Percentiles rank a stretch among this genome's conserved stretches.
These are phyloP conservation scores for Brachyhypopomus gauderio DNA, from an alignment of 2,113 vertebrate species.

Conservation along the genomic window DNA sequence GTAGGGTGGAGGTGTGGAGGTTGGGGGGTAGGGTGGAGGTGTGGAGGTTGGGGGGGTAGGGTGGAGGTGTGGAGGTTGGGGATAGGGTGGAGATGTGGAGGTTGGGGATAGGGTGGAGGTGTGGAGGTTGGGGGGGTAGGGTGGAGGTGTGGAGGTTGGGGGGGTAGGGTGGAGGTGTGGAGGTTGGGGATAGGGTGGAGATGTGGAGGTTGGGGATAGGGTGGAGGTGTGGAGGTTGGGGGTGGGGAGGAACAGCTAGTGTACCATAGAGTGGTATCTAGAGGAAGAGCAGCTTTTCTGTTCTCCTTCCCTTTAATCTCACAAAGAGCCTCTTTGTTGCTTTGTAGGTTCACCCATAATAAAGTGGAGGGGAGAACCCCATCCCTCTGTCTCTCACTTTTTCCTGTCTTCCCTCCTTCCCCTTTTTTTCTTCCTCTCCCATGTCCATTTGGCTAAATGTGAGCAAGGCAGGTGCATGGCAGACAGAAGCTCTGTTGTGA, in stretches of 20 bases:
- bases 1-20: constrained; percentile 1
- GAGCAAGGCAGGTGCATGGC: constrained; percentile 65
- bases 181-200: background rate
- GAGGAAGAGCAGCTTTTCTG: constrained; percentile 17
- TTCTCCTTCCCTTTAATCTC: constrained; percentile 24
- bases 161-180: too few species aligned
- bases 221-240: too few species aligned
- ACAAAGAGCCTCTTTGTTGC: constrained; percentile 62
- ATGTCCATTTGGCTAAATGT: constrained; percentile 43
- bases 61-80: too few species aligned
- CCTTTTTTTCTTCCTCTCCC: background rate
- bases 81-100: too few species aligned
- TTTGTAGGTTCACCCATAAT: constrained; percentile 18
- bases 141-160: too few species aligned
- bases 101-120: too few species aligned
- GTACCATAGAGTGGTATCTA: background rate
- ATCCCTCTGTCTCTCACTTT: constrained; percentile 15
- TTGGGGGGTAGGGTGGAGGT: too few species aligned
- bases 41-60: too few species aligned
- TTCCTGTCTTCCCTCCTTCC: constrained; percentile 11
- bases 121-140: too few species aligned
- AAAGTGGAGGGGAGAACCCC: constrained; percentile 21
- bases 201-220: constrained; percentile 6
- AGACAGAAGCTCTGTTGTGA: constrained; percentile 74
- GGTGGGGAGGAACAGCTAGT: background rate